Percentiles rank a stretch among this genome's conserved stretches.
These are phyloP conservation scores for Vidua chalybeata DNA, from an alignment of 2,113 vertebrate genomes.

Conservation along the genomic window DNA sequence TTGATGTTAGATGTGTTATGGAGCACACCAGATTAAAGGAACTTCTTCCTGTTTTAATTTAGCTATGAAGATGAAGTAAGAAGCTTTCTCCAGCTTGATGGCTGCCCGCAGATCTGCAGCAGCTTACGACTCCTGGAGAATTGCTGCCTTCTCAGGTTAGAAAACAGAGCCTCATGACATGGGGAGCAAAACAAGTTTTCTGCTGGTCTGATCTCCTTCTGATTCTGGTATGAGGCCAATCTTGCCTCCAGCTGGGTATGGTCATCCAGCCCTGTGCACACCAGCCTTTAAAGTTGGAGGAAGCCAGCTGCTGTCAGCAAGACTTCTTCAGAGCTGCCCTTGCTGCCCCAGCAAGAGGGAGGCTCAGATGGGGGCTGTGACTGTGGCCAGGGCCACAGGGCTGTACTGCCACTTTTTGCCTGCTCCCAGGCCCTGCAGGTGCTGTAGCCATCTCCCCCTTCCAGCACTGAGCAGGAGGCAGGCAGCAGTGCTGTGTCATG, in stretches of 20 bases:
- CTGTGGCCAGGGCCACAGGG: neutral
- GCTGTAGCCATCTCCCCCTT: neutral
- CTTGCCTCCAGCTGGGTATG: neutral
- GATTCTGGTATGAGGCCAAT: neutral
- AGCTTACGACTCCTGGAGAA: conserved; percentile 18
- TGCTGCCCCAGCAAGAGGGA: neutral
- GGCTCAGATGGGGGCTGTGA: neutral
- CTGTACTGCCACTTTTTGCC: neutral
- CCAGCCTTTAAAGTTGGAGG: neutral
- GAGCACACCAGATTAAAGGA: neutral
- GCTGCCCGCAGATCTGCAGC: neutral
- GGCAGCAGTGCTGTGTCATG: neutral
- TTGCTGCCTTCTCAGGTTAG: conserved; percentile 51
- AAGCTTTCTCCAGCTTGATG: neutral
- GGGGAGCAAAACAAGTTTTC: neutral
- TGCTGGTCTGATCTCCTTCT: neutral
- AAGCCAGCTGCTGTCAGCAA: neutral
- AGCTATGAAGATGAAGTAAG: conserved; percentile 42
- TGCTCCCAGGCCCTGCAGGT: neutral
- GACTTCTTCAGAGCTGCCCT: neutral
- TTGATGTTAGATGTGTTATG: neutral
- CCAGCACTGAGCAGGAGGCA: neutral
- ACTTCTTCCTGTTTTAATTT: conserved; percentile 1
- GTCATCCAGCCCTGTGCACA: neutral
- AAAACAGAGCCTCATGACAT: neutral